These are phyloP conservation scores for Latrodectus elegans DNA, from an alignment of 2,888 invertebrate genomes.

Conservation along the genomic window DNA sequence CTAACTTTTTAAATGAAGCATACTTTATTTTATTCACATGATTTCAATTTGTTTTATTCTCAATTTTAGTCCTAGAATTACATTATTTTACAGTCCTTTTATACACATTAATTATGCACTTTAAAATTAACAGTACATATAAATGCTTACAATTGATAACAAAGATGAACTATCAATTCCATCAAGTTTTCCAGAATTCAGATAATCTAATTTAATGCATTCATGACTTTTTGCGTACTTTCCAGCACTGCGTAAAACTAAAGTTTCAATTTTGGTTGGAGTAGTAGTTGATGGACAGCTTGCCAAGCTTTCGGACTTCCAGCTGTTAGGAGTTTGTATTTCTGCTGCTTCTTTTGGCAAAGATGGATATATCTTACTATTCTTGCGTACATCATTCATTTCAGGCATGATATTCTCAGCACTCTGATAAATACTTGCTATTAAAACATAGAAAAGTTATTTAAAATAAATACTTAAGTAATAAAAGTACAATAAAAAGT, in stretches of 20 bases:
- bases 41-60: too few species aligned
- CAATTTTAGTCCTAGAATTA: too few species aligned
- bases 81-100: too few species aligned
- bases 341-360: neutral
- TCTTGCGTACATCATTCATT: conserved; percentile 3
- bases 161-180: conserved; percentile 43
- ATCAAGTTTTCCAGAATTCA: conserved; percentile 4
- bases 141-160: conserved; percentile 35
- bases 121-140: too few species aligned
- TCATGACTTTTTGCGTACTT: conserved; percentile 52
- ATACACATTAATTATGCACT: too few species aligned
- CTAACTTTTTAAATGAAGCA: too few species aligned
- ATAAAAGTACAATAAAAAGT: neutral
- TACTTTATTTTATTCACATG: too few species aligned
- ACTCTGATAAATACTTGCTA: conserved; percentile 52
- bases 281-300: neutral
- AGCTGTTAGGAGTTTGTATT: neutral
- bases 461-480: neutral
- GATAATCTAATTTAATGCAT: conserved; percentile 29
- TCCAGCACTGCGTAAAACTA: conserved; percentile 51
- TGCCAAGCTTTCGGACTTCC: neutral
- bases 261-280: conserved; percentile 23
- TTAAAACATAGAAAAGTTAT: neutral
- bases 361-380: conserved; percentile 3
- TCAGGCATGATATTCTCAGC: conserved; percentile 36